Base-by-base conservation (phyloP, 2,797 vertebrate genomes). In the Pelochelys cantorii region DNA sequence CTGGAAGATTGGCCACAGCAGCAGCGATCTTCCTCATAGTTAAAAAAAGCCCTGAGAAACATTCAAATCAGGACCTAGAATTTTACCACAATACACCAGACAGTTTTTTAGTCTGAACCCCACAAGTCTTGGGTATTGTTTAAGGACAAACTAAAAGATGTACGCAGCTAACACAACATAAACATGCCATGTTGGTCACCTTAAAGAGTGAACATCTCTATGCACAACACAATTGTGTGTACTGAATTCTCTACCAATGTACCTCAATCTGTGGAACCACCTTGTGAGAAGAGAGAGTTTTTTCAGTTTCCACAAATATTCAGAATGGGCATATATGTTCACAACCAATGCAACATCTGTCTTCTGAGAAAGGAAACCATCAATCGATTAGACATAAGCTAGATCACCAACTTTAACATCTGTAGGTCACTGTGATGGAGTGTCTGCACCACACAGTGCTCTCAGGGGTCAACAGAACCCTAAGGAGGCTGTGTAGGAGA, bases 301-400 rank as follows among this genome's bases (percentile, higher is more conserved):
- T 65, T 59, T 48, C 22, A 62, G 23, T 4, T 34, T 71, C 84
- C 54, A 57, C 0, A 0, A 0, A 56, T 55, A 75, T 53, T 29
- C 42, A 86, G 42, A 54, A 59, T 2, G 53, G 13, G 86, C 48
- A 2, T 6, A 23, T 31, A 27, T 42, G 23, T 42, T 42, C 20
- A 13, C 71, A 74, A 37, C 4, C 34, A 37, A 37, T 23, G 34
- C 5, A 11, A 42, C 23, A 7, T 42, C 71, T 48, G 42, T 37
- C 14, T 37, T 22, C 34, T 48, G 37, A 77, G 23, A 34, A 29
- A 57, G 54, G 0, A 42, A 86, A 75, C 2, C 0, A 78, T 34
- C 60, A 4, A 25, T 74, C 29, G 25, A 48, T 23, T 5, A 74
- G 60, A 62, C 29, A 62, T 8, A 31, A 14, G 15, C 60, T 27